Conservation (phyloP, 2,113 vertebrate genomes). For the Pelobates fuscus region DNA sequence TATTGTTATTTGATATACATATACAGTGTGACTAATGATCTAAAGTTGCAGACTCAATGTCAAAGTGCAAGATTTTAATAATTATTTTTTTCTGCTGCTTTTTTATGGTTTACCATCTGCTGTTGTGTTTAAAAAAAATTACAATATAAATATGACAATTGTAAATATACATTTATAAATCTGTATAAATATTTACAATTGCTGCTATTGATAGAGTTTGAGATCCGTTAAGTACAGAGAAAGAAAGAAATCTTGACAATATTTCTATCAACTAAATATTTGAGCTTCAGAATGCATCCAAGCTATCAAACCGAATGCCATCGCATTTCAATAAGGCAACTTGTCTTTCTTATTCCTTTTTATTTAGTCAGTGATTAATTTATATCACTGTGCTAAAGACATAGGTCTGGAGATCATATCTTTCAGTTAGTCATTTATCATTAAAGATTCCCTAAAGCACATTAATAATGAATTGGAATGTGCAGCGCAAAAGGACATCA, state of each 20-base stretch:
- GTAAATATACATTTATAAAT: too few species aligned
- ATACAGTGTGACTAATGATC: too few species aligned
- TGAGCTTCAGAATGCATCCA: background rate
- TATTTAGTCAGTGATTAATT: slow-evolving; percentile 49
- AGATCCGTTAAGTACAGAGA: background rate
- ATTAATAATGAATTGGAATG: slow-evolving; percentile 47
- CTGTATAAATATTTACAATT: too few species aligned
- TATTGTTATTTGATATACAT: too few species aligned
- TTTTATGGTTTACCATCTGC: too few species aligned
- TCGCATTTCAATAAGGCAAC: slow-evolving; percentile 40
- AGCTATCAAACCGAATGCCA: slow-evolving; percentile 12
- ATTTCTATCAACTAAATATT: slow-evolving; percentile 20
- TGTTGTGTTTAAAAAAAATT: too few species aligned
- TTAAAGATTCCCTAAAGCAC: slow-evolving; percentile 47
- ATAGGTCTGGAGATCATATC: slow-evolving; percentile 50
- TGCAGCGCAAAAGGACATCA: slow-evolving; percentile 45
- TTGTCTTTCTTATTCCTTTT: slow-evolving; percentile 32
- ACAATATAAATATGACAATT: too few species aligned
- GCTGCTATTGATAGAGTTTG: background rate
- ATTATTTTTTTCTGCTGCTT: too few species aligned
- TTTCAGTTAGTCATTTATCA: slow-evolving; percentile 48
- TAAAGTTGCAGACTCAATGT: too few species aligned
- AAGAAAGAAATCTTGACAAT: background rate
- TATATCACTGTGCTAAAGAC: slow-evolving; percentile 42
- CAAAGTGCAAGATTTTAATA: too few species aligned